Evolutionary conservation across 1,140 invertebrate genomes (phyloP), one percentile per base, ranked within the genome.

Genomic region (Andricus grossulariae): DNA sequence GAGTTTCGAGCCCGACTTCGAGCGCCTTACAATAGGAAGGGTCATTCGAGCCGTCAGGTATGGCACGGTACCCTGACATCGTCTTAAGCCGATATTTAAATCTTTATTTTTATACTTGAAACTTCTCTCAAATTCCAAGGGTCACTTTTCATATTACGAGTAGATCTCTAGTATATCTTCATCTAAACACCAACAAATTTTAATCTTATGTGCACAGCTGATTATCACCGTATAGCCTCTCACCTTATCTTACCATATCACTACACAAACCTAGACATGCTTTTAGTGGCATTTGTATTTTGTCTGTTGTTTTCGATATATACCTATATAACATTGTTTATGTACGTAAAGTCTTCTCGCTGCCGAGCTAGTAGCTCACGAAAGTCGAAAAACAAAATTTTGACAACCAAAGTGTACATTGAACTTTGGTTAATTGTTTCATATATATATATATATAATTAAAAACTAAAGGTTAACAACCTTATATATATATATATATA

Each of bases 241-340:
- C 82, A 84, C 82, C 77, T 80, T 79, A 77, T 86, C 77, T 80
- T 79, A 77, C 87, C 81, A 87, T 86, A 84, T 85, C 81, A 87
- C 73, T 77, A 86, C 80, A 80, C 80, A 83, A 85, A 77, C 79
- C 82, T 85, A 88, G 85, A 89, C 87, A 87, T 88, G 89, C 89
- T 90, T 91, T 90, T 90, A 90, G 90, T 90, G 83, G 85, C 87
- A 88, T 90, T 88, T 89, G 85, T 85, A 83, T 82, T 82, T 88
- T 89, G 87, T 89, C 83, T 86, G 80, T 85, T 88, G 79, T 84
- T 80, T 83, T 78, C 60, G 71, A 75, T 79, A 75, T 78, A 87
- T 75, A 74, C 71, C 39, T 73, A 80, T 75, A 60, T 66, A 16
- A 66, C 13, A 66, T 66, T 66, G 60, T 66, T 66, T 45, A 70